Conservation (phyloP, 2,113 vertebrate genomes). For the Hymenochirus boettgeri region DNA sequence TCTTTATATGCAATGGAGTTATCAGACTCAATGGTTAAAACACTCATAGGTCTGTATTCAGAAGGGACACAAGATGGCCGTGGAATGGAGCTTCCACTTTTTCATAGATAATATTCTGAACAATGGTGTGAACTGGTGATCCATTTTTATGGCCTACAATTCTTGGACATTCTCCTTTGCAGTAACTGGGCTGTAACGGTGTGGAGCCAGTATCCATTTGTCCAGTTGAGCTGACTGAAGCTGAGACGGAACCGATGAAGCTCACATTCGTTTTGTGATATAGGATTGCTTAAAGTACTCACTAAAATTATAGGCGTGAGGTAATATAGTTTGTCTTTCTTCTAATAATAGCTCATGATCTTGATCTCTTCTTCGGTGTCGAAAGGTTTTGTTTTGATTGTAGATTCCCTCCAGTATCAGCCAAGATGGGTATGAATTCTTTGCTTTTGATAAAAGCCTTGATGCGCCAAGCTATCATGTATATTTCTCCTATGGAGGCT, state of each 20-base stretch:
- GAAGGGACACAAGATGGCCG: constrained; percentile 86
- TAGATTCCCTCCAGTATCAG: constrained; percentile 36
- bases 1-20: constrained; percentile 88
- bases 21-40: constrained; percentile 82
- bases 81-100: constrained; percentile 79
- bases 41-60: constrained; percentile 82
- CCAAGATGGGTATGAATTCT: constrained; percentile 8
- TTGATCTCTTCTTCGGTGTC: constrained; percentile 60
- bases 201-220: constrained; percentile 88
- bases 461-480: background rate
- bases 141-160: constrained; percentile 78
- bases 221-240: constrained; percentile 88
- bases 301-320: constrained; percentile 56
- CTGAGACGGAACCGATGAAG: constrained; percentile 82
- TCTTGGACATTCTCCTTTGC: constrained; percentile 82
- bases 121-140: constrained; percentile 84
- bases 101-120: constrained; percentile 90
- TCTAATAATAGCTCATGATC: constrained; percentile 37
- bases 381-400: constrained; percentile 45
- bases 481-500: constrained; percentile 56
- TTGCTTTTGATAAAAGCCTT: background rate
- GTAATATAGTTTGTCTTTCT: constrained; percentile 35
- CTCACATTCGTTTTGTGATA: constrained; percentile 79
- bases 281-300: constrained; percentile 60
- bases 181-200: constrained; percentile 88